Evolutionary conservation across 2,888 invertebrate genomes (phyloP).

Genomic region (Idaea biselata): DNA sequence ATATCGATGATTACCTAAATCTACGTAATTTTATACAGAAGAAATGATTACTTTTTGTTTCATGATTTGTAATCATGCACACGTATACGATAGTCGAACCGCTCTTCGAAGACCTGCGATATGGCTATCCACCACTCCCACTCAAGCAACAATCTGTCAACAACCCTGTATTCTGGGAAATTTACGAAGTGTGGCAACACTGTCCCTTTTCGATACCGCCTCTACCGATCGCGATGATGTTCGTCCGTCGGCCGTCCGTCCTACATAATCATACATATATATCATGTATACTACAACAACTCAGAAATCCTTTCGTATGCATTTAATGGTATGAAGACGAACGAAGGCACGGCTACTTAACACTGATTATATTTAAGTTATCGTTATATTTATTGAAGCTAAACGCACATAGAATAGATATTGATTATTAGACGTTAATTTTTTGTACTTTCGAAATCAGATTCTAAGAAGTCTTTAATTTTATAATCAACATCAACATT

Average conservation of each 20-base stretch:
- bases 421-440: conserved; percentile 72
- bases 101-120: conserved; percentile 72
- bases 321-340: conserved; percentile 66
- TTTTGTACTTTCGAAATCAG: conserved; percentile 80
- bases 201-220: conserved; percentile 44
- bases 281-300: background rate
- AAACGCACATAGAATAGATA: conserved; percentile 74
- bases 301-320: conserved; percentile 32
- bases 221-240: conserved; percentile 25
- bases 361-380: conserved; percentile 57
- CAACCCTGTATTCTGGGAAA: conserved; percentile 65
- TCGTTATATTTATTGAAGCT: conserved; percentile 61
- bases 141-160: conserved; percentile 49
- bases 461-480: conserved; percentile 78
- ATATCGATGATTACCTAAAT: conserved; percentile 75
- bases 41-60: conserved; percentile 66
- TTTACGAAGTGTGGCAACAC: conserved; percentile 42
- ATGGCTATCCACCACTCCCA: conserved; percentile 52
- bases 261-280: conserved; percentile 5
- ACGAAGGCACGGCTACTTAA: conserved; percentile 79
- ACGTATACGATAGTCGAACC: conserved; percentile 78
- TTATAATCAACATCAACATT: conserved; percentile 74
- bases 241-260: conserved; percentile 40
- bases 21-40: conserved; percentile 76
- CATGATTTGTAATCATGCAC: conserved; percentile 77